Conservation (phyloP, 2,113 vertebrate genomes). For the Cyphomyrus plagiostoma region DNA sequence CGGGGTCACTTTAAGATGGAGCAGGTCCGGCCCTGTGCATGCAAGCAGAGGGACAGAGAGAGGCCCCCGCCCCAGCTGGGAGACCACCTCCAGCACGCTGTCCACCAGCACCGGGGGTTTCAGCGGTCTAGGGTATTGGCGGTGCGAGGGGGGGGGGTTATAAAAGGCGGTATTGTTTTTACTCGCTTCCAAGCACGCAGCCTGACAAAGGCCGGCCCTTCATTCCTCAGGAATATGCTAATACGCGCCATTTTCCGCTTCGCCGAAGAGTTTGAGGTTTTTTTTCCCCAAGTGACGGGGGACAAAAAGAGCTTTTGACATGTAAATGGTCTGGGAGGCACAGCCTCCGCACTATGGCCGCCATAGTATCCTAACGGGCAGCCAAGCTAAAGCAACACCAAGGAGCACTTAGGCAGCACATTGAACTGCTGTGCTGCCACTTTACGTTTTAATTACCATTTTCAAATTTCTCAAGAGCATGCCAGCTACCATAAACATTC, state of each 20-base stretch:
- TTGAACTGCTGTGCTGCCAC: neutral
- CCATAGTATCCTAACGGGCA: neutral
- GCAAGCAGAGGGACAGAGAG: neutral
- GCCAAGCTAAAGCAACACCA: neutral
- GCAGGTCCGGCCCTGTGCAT: neutral
- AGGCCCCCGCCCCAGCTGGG: neutral
- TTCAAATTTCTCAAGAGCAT: neutral
- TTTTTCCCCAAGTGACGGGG: neutral
- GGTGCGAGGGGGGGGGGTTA: neutral
- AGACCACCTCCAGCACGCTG: neutral
- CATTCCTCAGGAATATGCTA: neutral
- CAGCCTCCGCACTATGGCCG: neutral
- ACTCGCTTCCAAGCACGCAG: neutral
- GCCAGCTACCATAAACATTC: neutral
- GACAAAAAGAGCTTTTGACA: constrained; percentile 5
- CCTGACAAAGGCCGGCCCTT: neutral
- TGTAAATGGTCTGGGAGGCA: neutral
- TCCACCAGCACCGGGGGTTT: neutral
- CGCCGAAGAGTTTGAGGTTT: neutral
- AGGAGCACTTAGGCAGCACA: neutral
- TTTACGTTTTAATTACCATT: neutral
- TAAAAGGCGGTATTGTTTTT: neutral
- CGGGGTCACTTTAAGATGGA: neutral
- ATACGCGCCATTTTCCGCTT: neutral
- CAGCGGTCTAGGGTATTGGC: neutral